A percentile compares a stretch with the other conserved stretches of the same genome.
Conservation (phyloP, 2,113 vertebrate species). For the Nannospalax galili region DNA sequence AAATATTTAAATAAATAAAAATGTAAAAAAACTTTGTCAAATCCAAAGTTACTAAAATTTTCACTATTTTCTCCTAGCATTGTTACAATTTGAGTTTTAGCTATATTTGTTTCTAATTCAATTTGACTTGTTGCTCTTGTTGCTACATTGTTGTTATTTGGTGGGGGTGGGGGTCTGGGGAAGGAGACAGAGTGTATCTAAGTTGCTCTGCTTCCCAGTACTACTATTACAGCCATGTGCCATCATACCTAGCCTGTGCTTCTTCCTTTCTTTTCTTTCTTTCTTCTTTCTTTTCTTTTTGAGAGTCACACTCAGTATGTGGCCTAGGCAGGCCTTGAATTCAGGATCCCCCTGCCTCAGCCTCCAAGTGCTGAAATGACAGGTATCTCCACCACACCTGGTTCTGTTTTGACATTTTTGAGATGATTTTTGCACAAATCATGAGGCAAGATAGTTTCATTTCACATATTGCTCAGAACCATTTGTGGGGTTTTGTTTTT, state of each 20-base stretch:
- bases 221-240: not conserved
- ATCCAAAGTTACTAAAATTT: not conserved
- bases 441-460: not conserved
- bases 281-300: not conserved
- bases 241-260: no score
- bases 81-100: not conserved
- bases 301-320: not conserved
- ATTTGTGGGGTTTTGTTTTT: no score
- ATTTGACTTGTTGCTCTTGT: not conserved
- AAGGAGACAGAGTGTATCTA: no score
- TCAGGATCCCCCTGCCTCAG: not conserved
- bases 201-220: not conserved
- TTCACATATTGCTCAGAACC: not conserved
- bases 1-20: not conserved
- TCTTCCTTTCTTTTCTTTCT: not conserved
- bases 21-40: not conserved
- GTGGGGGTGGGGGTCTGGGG: not conserved
- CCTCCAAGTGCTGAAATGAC: not conserved
- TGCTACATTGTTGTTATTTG: not conserved
- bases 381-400: not conserved
- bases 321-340: not conserved
- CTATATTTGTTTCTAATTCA: not conserved
- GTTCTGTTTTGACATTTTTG: not conserved
- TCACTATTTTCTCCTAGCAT: not conserved
- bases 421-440: not conserved